Evolutionary conservation across 2,797 vertebrate genomes (phyloP).

Genomic region (Urocyon cinereoargenteus): DNA sequence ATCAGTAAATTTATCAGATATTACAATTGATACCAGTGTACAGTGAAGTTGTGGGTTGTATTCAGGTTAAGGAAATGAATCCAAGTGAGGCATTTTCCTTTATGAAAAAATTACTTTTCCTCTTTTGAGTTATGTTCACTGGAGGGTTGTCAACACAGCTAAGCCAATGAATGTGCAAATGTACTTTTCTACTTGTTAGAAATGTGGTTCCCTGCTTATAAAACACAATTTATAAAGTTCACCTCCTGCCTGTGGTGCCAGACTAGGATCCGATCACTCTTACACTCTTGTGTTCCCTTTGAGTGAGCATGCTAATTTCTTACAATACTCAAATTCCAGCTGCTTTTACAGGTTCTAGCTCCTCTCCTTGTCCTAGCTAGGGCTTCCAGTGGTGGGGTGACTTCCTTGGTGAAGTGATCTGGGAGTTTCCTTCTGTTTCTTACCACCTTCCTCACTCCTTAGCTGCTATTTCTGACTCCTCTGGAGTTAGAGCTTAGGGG

Average conservation of each 20-base stretch:
- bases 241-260: not conserved
- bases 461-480: not conserved
- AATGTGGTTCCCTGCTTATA: not conserved
- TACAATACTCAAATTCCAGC: not conserved
- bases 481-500: not conserved
- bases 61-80: not conserved
- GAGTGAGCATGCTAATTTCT: not conserved
- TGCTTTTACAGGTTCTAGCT: not conserved
- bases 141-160: not conserved
- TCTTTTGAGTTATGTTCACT: not conserved
- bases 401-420: not conserved
- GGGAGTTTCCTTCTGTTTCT: not conserved
- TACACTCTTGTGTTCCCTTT: not conserved
- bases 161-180: not conserved
- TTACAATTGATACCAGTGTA: not conserved
- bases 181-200: not conserved
- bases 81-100: not conserved
- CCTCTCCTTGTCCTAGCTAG: not conserved
- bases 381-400: not conserved
- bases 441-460: not conserved
- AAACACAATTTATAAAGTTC: constrained; percentile 33
- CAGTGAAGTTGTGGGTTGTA: not conserved
- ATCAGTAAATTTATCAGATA: not conserved
- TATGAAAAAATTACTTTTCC: not conserved
- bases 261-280: not conserved